Evolutionary conservation across 2,113 vertebrate species (phyloP).

Genomic region (Periophthalmus modestus): DNA sequence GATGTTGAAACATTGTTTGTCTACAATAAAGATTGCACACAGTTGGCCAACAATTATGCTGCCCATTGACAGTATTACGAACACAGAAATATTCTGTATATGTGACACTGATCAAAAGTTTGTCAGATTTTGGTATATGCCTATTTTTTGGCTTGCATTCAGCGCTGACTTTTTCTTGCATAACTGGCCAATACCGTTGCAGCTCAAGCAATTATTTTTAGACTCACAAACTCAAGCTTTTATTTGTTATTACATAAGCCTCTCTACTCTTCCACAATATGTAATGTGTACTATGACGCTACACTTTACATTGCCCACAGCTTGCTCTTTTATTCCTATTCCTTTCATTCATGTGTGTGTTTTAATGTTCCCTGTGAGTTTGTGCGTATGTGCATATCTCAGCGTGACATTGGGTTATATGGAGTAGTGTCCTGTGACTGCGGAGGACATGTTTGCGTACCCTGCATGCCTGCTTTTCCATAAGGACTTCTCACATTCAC

Average conservation of each 20-base stretch:
- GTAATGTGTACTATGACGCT: neutral
- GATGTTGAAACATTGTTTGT: no score
- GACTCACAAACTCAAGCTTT: neutral
- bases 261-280: neutral
- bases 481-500: constrained; percentile 40
- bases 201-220: neutral
- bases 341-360: neutral
- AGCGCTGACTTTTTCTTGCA: neutral
- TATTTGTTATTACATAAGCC: constrained; percentile 1
- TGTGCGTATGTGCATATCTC: constrained; percentile 15
- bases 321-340: neutral
- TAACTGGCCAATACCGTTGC: neutral
- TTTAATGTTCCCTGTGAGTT: neutral
- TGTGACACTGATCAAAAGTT: neutral
- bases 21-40: no score
- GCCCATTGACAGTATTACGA: no score
- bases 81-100: no score
- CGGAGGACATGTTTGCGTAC: constrained; percentile 20
- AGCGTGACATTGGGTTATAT: constrained; percentile 22
- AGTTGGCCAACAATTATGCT: no score
- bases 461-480: constrained; percentile 38
- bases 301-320: neutral
- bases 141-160: no score
- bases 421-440: constrained; percentile 33
- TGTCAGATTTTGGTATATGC: no score